phyloP scores from a whole-genome alignment of 2,113 vertebrate species.

The Lepus europaeus region DNA sequence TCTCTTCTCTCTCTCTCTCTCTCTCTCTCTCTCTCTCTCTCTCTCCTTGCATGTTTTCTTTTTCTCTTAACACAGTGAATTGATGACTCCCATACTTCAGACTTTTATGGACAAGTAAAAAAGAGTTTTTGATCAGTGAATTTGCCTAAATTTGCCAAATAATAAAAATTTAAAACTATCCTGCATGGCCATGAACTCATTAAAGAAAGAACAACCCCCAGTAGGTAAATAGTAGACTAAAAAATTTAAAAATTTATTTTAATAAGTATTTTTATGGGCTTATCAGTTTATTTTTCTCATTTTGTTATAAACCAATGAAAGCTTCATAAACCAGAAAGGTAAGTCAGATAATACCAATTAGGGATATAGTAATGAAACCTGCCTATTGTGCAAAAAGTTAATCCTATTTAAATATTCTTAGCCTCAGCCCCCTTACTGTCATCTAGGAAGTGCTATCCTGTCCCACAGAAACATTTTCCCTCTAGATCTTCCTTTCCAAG shows the following conservation, averaged over 20 bases:
- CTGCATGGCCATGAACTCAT: not conserved
- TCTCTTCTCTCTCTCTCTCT: no score
- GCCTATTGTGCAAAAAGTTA: not conserved
- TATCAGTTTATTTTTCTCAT: not conserved
- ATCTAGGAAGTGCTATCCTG: not conserved
- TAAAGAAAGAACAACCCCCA: not conserved
- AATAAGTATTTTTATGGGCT: not conserved
- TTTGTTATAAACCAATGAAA: slow-evolving; percentile 2
- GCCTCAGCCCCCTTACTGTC: not conserved
- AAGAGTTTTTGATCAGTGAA: not conserved
- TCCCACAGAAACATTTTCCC: not conserved
- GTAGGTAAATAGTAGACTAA: not conserved
- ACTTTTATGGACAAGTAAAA: not conserved
- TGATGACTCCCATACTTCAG: not conserved
- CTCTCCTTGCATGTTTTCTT: not conserved
- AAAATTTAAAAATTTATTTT: not conserved
- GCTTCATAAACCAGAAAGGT: not conserved
- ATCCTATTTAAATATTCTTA: not conserved
- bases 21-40: not conserved
- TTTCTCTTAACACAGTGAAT: not conserved
- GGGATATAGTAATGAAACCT: not conserved
- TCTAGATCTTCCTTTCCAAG: not conserved
- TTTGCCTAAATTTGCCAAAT: not conserved
- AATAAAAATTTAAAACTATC: not conserved
- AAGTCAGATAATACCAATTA: not conserved